Conservation (phyloP, 1,140 invertebrate genomes). For the Drosophila suzukii region DNA sequence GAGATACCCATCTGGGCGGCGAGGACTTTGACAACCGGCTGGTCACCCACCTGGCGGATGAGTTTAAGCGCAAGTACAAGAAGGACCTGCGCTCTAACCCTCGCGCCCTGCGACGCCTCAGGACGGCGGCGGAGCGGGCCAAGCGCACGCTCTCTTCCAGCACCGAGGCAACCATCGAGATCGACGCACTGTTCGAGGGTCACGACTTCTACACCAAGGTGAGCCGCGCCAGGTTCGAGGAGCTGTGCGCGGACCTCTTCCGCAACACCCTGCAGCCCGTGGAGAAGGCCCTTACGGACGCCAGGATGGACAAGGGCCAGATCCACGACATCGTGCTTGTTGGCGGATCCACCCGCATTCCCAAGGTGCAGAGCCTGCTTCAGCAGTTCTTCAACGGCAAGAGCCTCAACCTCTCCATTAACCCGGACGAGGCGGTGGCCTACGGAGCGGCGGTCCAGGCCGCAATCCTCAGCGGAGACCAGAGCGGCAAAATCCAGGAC, state of each 20-base stretch:
- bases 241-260: constrained; percentile 93
- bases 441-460: constrained; percentile 91
- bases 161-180: constrained; percentile 89
- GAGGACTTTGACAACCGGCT: constrained; percentile 92
- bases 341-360: constrained; percentile 88
- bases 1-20: constrained; percentile 90
- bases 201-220: constrained; percentile 94
- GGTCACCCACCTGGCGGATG: constrained; percentile 90
- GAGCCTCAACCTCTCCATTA: constrained; percentile 88
- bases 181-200: constrained; percentile 90
- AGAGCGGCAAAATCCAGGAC: constrained; percentile 67
- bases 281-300: constrained; percentile 90
- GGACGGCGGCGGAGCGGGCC: constrained; percentile 90
- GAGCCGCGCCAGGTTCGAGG: constrained; percentile 93
- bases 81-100: constrained; percentile 91
- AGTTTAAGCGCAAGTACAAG: constrained; percentile 93
- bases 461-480: constrained; percentile 89
- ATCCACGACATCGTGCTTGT: constrained; percentile 88
- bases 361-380: constrained; percentile 87
- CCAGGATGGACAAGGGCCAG: constrained; percentile 89
- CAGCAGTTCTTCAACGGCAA: constrained; percentile 88
- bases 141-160: constrained; percentile 88
- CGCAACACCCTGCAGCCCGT: constrained; percentile 88
- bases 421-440: constrained; percentile 91
- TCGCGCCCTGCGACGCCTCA: constrained; percentile 90